These are phyloP conservation scores for Echinometra lucunter DNA, from an alignment of 53 echinoderm and acorn worm genomes.

Conservation along the genomic window DNA sequence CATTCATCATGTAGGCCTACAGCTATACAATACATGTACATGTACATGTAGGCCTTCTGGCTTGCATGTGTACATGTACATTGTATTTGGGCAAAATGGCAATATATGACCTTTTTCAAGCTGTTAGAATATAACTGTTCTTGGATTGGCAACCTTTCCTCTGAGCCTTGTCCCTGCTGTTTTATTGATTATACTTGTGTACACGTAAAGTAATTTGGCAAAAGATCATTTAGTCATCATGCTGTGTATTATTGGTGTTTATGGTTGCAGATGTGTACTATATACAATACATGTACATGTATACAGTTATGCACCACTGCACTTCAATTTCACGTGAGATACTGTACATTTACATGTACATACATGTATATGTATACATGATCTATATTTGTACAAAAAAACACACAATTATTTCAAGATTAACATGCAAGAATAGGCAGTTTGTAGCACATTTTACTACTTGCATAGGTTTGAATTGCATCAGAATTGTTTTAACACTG, in stretches of 20 bases:
- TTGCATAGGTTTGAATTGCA: too few species aligned
- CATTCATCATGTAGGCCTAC: too few species aligned
- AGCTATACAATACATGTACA: too few species aligned
- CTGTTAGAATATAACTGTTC: not conserved
- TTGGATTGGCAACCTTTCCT: not conserved
- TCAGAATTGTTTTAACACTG: too few species aligned
- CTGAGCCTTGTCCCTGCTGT: not conserved
- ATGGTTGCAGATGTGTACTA: not conserved
- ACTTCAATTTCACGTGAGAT: too few species aligned
- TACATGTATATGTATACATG: not conserved
- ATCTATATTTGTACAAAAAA: not conserved
- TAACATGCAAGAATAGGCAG: not conserved
- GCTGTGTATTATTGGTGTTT: not conserved
- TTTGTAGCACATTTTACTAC: not conserved
- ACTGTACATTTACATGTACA: too few species aligned
- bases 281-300: too few species aligned
- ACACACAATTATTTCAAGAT: not conserved
- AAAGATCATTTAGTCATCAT: not conserved
- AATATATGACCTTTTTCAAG: not conserved
- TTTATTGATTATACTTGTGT: not conserved
- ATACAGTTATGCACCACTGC: too few species aligned
- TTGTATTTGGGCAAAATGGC: not conserved
- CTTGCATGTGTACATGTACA: not conserved
- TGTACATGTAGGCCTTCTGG: not conserved
- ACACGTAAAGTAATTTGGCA: not conserved